phyloP scores from a whole-genome alignment of 2,797 vertebrate species.

The Emys orbicularis region DNA sequence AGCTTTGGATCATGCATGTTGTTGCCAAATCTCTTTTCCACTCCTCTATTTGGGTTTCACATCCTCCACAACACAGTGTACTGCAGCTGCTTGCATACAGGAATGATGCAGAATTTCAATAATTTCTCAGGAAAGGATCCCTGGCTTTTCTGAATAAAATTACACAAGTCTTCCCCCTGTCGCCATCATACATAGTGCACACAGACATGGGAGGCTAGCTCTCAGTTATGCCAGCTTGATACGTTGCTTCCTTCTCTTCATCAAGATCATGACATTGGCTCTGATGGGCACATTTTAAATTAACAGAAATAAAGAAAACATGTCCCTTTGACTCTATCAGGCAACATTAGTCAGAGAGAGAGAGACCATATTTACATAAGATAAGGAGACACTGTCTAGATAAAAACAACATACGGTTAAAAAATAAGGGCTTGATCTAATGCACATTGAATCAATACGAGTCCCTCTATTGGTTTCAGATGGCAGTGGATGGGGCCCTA shows the following conservation, averaged over 20 bases:
- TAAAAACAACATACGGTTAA: not conserved
- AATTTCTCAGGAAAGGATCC: not conserved
- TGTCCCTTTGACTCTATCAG: not conserved
- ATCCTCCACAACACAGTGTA: not conserved
- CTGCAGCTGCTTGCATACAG: not conserved
- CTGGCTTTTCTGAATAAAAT: not conserved
- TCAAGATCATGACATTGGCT: not conserved
- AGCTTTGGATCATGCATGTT: not conserved
- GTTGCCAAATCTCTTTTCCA: not conserved
- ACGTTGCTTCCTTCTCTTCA: conserved; percentile 16
- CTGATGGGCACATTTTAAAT: not conserved
- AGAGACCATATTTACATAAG: not conserved
- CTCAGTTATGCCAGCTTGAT: not conserved
- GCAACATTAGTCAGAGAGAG: not conserved
- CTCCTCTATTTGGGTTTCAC: not conserved
- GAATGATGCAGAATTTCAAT: not conserved
- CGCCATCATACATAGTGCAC: not conserved
- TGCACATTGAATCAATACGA: not conserved
- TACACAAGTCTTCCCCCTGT: not conserved
- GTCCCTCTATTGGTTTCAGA: not conserved
- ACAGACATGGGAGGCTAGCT: not conserved
- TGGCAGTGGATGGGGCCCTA: not conserved
- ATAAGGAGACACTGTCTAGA: not conserved
- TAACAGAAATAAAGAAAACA: not conserved
- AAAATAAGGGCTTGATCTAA: not conserved